phyloP scores from a whole-genome alignment of 2,113 vertebrate species.

The Lepus europaeus region DNA sequence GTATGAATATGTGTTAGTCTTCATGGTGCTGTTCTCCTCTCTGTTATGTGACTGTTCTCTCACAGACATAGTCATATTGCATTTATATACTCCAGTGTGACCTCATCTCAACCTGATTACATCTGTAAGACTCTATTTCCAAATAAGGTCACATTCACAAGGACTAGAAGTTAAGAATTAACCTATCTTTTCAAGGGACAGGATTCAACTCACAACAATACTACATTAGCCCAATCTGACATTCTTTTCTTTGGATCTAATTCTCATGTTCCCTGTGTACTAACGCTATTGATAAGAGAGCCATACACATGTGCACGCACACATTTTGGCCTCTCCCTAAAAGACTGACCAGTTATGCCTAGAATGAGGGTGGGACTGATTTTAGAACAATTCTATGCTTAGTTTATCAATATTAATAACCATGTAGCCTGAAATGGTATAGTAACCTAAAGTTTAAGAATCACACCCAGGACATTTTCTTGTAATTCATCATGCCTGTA shows the following conservation, averaged over 20 bases:
- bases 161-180: not conserved
- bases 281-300: not conserved
- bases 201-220: not conserved
- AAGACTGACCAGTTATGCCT: slow-evolving; percentile 4
- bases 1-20: too few species aligned
- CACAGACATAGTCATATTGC: not conserved
- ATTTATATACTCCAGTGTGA: not conserved
- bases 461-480: not conserved
- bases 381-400: not conserved
- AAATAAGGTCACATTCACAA: not conserved
- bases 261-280: not conserved
- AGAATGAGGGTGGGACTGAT: not conserved
- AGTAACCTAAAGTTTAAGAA: slow-evolving; percentile 28
- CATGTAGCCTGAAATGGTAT: not conserved
- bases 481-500: not conserved
- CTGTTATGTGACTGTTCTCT: not conserved
- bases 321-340: not conserved
- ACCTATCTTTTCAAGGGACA: not conserved
- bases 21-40: not conserved
- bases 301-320: not conserved
- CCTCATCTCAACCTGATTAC: not conserved
- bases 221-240: not conserved
- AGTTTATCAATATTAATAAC: not conserved
- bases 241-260: not conserved
- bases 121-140: not conserved